Evolutionary conservation across 2,113 vertebrate species (phyloP).

Genomic region (Egretta garzetta): DNA sequence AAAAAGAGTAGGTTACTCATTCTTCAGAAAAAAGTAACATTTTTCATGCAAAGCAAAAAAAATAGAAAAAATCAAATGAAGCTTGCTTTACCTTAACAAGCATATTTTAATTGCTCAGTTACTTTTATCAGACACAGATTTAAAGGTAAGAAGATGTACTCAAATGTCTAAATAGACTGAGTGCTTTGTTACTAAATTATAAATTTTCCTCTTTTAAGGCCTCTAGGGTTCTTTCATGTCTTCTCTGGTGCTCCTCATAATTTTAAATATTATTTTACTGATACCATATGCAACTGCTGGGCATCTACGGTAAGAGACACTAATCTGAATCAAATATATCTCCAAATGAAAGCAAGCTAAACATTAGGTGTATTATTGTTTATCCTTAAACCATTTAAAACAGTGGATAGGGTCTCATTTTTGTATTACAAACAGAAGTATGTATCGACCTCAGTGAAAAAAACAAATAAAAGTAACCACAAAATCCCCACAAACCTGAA

Average conservation of each 20-base stretch:
- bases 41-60: background rate
- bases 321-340: background rate
- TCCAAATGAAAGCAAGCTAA: background rate
- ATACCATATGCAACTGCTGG: background rate
- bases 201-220: background rate
- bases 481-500: background rate
- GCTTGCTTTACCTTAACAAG: background rate
- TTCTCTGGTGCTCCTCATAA: background rate
- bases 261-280: slow-evolving; percentile 4
- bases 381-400: background rate
- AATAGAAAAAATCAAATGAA: background rate
- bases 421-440: background rate
- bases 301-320: background rate
- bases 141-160: background rate
- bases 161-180: background rate
- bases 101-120: background rate
- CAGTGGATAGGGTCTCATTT: background rate
- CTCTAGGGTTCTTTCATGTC: background rate
- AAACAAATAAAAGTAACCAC: background rate
- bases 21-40: background rate
- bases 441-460: background rate
- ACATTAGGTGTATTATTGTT: background rate
- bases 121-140: background rate
- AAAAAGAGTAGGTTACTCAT: background rate
- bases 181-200: background rate